These are phyloP conservation scores for Verasper variegatus DNA, from an alignment of 2,113 vertebrate genomes.

Conservation along the genomic window DNA sequence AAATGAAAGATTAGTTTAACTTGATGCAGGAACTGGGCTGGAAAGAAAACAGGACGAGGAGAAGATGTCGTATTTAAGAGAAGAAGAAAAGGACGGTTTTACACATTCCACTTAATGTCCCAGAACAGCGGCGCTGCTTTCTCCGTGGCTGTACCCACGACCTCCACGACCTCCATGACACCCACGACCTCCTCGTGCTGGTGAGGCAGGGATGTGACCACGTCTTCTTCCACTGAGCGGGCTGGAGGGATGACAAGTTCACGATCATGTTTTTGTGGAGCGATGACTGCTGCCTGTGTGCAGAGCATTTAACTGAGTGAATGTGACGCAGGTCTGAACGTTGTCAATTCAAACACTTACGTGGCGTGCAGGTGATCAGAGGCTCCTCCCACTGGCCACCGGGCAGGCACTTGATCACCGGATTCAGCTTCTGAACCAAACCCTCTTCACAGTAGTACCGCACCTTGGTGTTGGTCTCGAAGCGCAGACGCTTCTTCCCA, in stretches of 20 bases:
- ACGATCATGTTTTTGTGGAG: not conserved
- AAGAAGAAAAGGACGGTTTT: slow-evolving; percentile 24
- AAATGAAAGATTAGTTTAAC: not conserved
- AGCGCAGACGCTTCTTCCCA: slow-evolving; percentile 83
- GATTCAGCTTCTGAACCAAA: slow-evolving; percentile 85
- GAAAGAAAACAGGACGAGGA: slow-evolving; percentile 13
- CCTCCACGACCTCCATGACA: slow-evolving; percentile 10
- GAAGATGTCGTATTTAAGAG: not conserved
- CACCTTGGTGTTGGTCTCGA: slow-evolving; percentile 84
- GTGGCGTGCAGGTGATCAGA: slow-evolving; percentile 84
- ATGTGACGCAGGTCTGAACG: not conserved
- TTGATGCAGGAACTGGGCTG: not conserved
- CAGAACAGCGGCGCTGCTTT: slow-evolving; percentile 54
- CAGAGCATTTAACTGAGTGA: too few species aligned
- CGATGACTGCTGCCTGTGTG: too few species aligned
- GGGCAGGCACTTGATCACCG: slow-evolving; percentile 86
- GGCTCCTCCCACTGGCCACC: slow-evolving; percentile 89
- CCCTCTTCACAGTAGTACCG: slow-evolving; percentile 88
- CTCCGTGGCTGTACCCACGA: slow-evolving; percentile 41
- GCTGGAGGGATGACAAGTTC: slow-evolving; percentile 1
- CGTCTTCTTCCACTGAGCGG: slow-evolving; percentile 33
- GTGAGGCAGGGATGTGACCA: slow-evolving; percentile 25
- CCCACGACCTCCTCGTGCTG: slow-evolving; percentile 30
- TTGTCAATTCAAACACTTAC: slow-evolving; percentile 61
- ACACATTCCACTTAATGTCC: slow-evolving; percentile 74